phyloP scores from a whole-genome alignment of 2,113 vertebrate genomes.

The Serilophus lunatus region DNA sequence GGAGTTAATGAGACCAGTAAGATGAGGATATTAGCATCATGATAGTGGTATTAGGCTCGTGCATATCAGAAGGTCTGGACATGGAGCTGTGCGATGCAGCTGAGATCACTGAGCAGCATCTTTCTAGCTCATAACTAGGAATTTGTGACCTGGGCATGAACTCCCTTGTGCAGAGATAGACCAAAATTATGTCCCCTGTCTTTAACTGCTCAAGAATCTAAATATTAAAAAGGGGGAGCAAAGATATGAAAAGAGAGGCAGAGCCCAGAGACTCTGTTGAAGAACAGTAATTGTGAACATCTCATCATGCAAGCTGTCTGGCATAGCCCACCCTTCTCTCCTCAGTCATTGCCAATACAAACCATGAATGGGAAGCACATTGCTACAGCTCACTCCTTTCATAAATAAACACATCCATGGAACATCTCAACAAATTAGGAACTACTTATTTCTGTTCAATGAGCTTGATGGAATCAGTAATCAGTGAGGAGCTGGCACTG shows the following conservation, averaged over 20 bases:
- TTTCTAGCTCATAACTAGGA: background rate
- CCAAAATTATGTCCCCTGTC: background rate
- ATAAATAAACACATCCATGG: constrained; percentile 63
- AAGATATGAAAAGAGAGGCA: background rate
- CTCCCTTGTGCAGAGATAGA: background rate
- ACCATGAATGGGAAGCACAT: background rate
- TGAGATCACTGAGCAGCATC: background rate
- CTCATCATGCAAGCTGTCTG: background rate
- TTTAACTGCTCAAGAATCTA: background rate
- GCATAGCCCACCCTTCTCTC: background rate
- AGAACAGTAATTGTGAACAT: background rate
- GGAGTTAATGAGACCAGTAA: background rate
- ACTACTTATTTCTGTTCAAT: constrained; percentile 58
- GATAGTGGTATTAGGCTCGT: background rate
- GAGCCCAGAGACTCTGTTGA: background rate
- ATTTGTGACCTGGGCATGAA: background rate
- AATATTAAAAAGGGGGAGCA: background rate
- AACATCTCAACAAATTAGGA: constrained; percentile 63
- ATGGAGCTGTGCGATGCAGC: background rate
- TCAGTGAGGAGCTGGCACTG: background rate
- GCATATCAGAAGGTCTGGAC: background rate
- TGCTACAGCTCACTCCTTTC: constrained; percentile 1
- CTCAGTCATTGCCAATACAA: background rate
- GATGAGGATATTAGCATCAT: background rate
- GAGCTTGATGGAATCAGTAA: constrained; percentile 62